phyloP scores from a whole-genome alignment of 2,888 invertebrate species.

The Elegia similella region DNA sequence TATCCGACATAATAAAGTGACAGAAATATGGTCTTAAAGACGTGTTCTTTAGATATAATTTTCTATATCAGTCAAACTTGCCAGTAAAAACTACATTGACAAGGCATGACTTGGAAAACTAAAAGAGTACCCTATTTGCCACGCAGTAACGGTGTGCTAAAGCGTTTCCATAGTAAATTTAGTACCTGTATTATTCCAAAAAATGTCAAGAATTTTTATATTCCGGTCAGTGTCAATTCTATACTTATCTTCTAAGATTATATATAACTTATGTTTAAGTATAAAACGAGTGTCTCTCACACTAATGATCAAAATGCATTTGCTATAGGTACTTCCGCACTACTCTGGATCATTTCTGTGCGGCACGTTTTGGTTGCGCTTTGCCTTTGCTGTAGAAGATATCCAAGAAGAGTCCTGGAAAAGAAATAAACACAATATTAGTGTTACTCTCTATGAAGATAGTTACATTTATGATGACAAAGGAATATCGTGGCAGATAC shows the following conservation, averaged over 20 bases:
- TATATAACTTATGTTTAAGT: neutral
- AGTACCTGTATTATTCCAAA: no score
- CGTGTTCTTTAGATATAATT: no score
- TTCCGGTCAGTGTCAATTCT: neutral
- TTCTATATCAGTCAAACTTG: no score
- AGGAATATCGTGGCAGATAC: no score
- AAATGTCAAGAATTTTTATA: no score
- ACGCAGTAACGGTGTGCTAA: no score
- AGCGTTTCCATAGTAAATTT: no score
- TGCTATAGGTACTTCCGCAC: constrained; percentile 6
- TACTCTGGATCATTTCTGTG: constrained; percentile 71
- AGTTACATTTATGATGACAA: neutral
- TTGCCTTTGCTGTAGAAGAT: constrained; percentile 85
- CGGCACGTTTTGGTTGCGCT: constrained; percentile 42
- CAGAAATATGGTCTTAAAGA: no score
- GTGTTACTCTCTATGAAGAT: neutral
- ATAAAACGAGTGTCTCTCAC: neutral
- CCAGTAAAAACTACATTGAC: no score
- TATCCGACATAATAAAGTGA: no score
- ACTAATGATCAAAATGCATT: neutral
- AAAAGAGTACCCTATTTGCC: no score
- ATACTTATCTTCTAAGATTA: neutral
- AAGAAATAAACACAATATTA: constrained; percentile 45
- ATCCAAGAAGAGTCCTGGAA: constrained; percentile 88
- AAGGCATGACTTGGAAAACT: no score